Conservation (phyloP, 2,888 invertebrate species). For the Drosophila emarginata region DNA sequence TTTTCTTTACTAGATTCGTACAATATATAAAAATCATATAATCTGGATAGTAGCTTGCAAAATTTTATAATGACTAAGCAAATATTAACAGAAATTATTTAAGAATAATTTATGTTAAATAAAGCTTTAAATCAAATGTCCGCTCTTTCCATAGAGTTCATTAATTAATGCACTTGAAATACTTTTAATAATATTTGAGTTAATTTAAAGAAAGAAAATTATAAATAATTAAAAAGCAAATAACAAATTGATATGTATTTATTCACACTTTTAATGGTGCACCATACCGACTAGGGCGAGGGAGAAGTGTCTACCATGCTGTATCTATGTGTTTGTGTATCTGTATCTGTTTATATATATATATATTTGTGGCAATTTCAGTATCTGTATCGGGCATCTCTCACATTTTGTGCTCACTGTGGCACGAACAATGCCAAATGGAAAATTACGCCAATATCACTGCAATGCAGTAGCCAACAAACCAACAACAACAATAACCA, state of each 20-base stretch:
- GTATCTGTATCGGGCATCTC: slow-evolving; percentile 13
- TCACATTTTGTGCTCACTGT: slow-evolving; percentile 15
- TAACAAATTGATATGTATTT: slow-evolving; percentile 51
- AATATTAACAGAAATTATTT: too few relatives aligned
- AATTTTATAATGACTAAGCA: too few relatives aligned
- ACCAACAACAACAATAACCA: slow-evolving; percentile 38
- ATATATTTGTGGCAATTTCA: not conserved
- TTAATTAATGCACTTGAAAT: not conserved
- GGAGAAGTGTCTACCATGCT: slow-evolving; percentile 16
- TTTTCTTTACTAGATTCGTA: too few relatives aligned
- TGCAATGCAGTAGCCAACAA: slow-evolving; percentile 54
- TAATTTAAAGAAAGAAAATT: slow-evolving; percentile 36
- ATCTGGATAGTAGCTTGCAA: too few relatives aligned
- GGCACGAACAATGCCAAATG: slow-evolving; percentile 46
- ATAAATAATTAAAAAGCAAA: slow-evolving; percentile 46
- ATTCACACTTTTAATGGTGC: slow-evolving; percentile 55
- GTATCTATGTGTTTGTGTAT: not conserved
- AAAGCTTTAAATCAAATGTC: too few relatives aligned
- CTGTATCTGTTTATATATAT: not conserved
- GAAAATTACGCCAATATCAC: slow-evolving; percentile 46
- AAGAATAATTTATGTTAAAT: too few relatives aligned
- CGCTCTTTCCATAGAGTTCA: too few relatives aligned
- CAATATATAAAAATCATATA: too few relatives aligned
- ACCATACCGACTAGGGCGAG: not conserved
- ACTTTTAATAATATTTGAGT: slow-evolving; percentile 2